A percentile compares a stretch with the other conserved stretches of the same genome.
Conservation (phyloP, 2,888 invertebrate genomes). For the Cryptus armator region DNA sequence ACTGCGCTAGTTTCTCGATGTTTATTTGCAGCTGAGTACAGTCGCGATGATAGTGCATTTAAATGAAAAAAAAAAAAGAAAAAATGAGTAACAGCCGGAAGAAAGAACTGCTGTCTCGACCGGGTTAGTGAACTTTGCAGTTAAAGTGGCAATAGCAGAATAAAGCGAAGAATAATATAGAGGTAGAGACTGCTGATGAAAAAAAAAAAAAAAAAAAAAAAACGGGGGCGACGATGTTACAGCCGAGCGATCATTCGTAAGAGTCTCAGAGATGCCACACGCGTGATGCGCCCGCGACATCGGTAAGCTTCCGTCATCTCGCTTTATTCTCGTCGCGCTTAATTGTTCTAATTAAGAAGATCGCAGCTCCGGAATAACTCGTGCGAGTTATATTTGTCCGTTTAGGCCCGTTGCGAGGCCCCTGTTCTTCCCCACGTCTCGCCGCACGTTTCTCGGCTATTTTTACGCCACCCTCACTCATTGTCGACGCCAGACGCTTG, state of each 20-base stretch:
- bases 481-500: constrained; percentile 70
- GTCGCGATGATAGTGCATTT: neutral
- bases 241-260: neutral
- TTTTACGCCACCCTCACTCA: constrained; percentile 74
- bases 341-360: constrained; percentile 83
- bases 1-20: too few species aligned
- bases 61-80: neutral
- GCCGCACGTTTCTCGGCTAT: constrained; percentile 73
- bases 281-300: constrained; percentile 4
- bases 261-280: constrained; percentile 12
- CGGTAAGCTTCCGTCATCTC: constrained; percentile 74
- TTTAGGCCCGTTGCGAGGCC: constrained; percentile 68
- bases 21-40: neutral
- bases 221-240: neutral
- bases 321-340: constrained; percentile 79
- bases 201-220: neutral
- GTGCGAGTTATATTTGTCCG: constrained; percentile 80
- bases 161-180: constrained; percentile 4
- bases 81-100: neutral
- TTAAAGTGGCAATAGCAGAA: constrained; percentile 37
- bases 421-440: constrained; percentile 61
- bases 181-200: neutral
- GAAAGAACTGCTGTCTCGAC: constrained; percentile 24
- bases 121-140: constrained; percentile 54
- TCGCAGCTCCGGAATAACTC: constrained; percentile 80